Evolutionary conservation across 1,140 invertebrate genomes (phyloP), one percentile per base, ranked within the genome.

Genomic region (Piezodorus guildinii): DNA sequence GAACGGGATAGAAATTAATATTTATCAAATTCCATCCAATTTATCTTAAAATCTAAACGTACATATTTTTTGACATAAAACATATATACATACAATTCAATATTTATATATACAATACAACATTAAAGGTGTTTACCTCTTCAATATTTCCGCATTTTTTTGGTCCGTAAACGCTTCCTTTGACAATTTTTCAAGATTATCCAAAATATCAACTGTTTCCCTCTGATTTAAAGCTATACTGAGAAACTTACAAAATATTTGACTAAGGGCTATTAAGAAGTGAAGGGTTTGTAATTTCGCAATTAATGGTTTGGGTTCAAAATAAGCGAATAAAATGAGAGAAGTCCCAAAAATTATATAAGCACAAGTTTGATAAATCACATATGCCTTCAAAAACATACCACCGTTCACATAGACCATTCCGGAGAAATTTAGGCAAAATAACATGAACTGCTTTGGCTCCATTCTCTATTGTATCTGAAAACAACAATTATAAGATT

Each of bases 221-320:
- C 23, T 56, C 15, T 56, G 52, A 56, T 56, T 56, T 21, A 23
- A 25, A 23, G 23, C 17, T 17, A 56, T 56, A 25, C 52, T 56
- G 5, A 56, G 23, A 23, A 56, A 56, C 15, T 56, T 56, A 23
- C 19, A 56, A 23, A 56, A 56, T 16, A 56, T 56, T 25, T 56
- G 52, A 23, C 19, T 25, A 15, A 56, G 52, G 15, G 52, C 52
- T 56, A 56, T 23, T 4, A 56, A 23, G 23, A 23, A 56, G 21
- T 56, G 52, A 1, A 56, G 14, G 1, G 52, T 56, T 23, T 56
- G 52, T 15, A 56, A 25, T 25, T 56, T 56, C 15, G 14, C 23
- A 19, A 56, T 56, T 1, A 56, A 1, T 25, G 52, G 52, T 15
- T 56, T 56, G 1, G 52, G 52, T 19, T 56, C 52, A 8, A 23